A percentile compares a stretch with the other conserved stretches of the same genome.
phyloP scores from a whole-genome alignment of 2,888 invertebrate species.

The Cecidostiba fungosa region DNA sequence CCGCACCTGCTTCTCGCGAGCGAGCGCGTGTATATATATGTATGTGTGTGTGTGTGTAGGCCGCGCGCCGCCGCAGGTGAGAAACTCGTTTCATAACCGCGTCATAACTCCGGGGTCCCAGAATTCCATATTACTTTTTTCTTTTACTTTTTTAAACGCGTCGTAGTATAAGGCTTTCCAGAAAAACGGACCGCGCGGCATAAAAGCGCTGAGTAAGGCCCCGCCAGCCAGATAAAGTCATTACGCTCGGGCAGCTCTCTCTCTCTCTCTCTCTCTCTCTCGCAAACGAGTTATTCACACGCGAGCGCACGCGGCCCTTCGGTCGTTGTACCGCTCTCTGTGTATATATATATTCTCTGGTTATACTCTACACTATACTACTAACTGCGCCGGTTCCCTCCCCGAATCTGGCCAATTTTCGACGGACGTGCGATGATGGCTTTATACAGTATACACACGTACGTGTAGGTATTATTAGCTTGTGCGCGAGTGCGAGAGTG shows the following conservation, averaged over 20 bases:
- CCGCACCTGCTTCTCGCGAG: constrained; percentile 60
- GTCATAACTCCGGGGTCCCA: background rate
- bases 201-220: constrained; percentile 22
- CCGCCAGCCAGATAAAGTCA: constrained; percentile 61
- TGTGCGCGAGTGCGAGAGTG: background rate
- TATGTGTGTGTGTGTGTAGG: constrained; percentile 18
- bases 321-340: constrained; percentile 14
- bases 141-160: background rate
- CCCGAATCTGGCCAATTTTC: constrained; percentile 52
- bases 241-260: constrained; percentile 50
- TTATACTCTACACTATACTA: too few species aligned
- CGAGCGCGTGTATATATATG: background rate
- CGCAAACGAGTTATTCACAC: constrained; percentile 62
- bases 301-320: constrained; percentile 49
- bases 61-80: constrained; percentile 59
- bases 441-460: background rate
- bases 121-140: constrained; percentile 2
- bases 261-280: background rate
- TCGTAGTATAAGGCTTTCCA: constrained; percentile 39
- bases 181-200: constrained; percentile 40
- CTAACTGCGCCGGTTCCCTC: constrained; percentile 10
- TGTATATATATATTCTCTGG: background rate
- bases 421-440: constrained; percentile 17
- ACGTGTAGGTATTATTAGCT: background rate
- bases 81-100: constrained; percentile 63